These are phyloP conservation scores for Drosophila leonis DNA, from an alignment of 2,888 invertebrate genomes.

Conservation along the genomic window DNA sequence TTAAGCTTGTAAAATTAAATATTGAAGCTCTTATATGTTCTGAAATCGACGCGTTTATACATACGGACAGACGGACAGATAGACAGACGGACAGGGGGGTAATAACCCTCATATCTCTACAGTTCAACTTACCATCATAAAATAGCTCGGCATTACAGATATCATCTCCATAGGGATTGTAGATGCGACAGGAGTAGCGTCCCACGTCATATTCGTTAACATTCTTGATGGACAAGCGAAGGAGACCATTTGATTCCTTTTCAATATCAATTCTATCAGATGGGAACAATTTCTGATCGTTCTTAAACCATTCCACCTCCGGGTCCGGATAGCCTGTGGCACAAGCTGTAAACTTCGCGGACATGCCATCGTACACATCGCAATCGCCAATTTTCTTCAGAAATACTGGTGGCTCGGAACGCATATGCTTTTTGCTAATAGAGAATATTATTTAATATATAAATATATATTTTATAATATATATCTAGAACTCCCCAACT, in stretches of 20 bases:
- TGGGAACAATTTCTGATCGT: conserved; percentile 92
- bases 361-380: conserved; percentile 94
- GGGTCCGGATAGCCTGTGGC: conserved; percentile 95
- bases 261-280: conserved; percentile 94
- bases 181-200: conserved; percentile 92
- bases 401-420: conserved; percentile 94
- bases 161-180: conserved; percentile 94
- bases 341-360: conserved; percentile 97
- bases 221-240: conserved; percentile 92
- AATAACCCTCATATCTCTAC: not conserved
- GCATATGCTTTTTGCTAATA: conserved; percentile 89
- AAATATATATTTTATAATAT: no score
- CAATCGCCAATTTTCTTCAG: conserved; percentile 95
- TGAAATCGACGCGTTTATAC: no score
- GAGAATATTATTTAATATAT: conserved; percentile 29
- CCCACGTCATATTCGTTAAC: conserved; percentile 93
- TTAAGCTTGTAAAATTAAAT: no score
- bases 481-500: no score
- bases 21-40: no score
- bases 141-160: conserved; percentile 92
- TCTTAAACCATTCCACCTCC: conserved; percentile 94
- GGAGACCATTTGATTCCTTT: conserved; percentile 89
- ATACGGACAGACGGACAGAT: no score
- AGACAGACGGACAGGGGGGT: no score
- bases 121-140: conserved; percentile 89